A percentile compares a stretch with the other conserved stretches of the same genome.
phyloP scores from a whole-genome alignment of 2,797 vertebrate genomes.

The Pantherophis vulpinus region DNA sequence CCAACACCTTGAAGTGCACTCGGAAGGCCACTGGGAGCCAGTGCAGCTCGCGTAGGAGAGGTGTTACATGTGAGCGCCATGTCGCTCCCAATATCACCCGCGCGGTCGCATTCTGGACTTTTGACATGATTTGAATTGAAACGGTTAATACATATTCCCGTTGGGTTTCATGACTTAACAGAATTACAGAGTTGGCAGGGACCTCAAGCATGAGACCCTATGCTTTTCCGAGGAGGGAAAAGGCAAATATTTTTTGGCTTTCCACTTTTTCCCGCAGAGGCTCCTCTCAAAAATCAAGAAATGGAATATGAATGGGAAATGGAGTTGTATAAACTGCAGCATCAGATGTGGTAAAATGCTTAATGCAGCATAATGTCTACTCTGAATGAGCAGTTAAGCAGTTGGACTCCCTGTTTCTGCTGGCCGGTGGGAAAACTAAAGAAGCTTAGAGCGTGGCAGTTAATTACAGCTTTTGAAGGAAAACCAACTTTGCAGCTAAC shows the following conservation, averaged over 20 bases:
- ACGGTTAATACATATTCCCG: background rate
- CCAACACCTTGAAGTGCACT: no score
- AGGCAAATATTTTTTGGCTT: background rate
- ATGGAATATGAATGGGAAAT: background rate
- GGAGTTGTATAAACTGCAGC: slow-evolving; percentile 28
- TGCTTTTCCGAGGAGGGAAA: background rate
- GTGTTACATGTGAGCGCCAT: no score
- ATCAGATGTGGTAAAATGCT: slow-evolving; percentile 9
- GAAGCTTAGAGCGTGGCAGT: background rate
- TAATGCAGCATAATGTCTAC: background rate
- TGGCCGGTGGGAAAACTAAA: background rate
- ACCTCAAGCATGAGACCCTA: background rate
- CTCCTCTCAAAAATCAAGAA: background rate
- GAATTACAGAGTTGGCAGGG: no score
- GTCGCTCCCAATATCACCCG: no score
- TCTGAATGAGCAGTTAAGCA: background rate
- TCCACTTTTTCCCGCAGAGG: background rate
- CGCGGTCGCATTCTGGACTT: background rate
- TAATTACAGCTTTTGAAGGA: accelerated
- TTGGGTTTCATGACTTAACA: no score
- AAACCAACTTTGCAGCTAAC: background rate
- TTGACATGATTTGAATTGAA: background rate
- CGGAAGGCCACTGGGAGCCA: no score
- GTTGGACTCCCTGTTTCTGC: background rate
- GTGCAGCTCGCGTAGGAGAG: no score